These are phyloP conservation scores for Anseranas semipalmata DNA, from an alignment of 2,113 vertebrate species.

Conservation along the genomic window DNA sequence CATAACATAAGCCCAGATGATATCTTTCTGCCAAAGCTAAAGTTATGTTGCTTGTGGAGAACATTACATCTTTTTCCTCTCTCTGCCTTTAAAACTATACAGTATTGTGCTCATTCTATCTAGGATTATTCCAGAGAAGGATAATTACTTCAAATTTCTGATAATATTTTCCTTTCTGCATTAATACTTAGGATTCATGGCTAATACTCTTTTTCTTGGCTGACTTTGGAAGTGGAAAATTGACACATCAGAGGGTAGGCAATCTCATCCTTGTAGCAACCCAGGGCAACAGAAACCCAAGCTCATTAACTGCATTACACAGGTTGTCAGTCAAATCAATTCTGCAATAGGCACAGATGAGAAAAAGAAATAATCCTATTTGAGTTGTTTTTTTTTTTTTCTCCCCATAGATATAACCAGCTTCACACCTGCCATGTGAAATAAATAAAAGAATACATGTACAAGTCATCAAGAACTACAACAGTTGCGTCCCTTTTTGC, in stretches of 20 bases:
- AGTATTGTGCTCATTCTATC: neutral
- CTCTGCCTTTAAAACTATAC: neutral
- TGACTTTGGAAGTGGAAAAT: neutral
- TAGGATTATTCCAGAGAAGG: neutral
- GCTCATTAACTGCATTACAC: neutral
- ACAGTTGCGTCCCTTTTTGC: neutral
- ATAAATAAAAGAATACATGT: neutral
- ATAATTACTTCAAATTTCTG: neutral
- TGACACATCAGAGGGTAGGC: neutral
- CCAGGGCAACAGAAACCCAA: neutral
- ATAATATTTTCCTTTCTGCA: neutral
- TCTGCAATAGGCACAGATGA: neutral
- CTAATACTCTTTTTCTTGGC: neutral
- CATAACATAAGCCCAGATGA: neutral
- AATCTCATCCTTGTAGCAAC: neutral
- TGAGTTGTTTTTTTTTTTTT: neutral
- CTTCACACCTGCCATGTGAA: neutral
- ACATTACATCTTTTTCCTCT: neutral
- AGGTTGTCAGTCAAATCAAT: neutral
- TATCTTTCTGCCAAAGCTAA: neutral
- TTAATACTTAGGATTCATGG: neutral
- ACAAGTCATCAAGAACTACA: neutral
- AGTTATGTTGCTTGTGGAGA: neutral
- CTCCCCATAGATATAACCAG: neutral
- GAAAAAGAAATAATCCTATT: neutral